Evolutionary conservation across 2,797 vertebrate genomes (phyloP).

Genomic region (Tarsius wallacei): DNA sequence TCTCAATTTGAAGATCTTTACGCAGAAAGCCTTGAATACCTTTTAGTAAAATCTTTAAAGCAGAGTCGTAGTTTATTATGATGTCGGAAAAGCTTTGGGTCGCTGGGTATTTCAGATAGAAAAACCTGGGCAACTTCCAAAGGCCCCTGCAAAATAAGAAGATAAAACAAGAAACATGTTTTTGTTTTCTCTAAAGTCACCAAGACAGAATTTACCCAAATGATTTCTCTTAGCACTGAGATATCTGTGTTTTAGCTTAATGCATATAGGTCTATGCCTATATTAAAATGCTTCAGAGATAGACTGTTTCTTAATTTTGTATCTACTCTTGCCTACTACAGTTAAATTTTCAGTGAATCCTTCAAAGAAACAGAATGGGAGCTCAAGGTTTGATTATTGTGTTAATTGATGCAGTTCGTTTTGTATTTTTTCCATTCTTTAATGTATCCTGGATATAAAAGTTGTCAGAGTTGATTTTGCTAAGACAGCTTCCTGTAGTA

Average conservation of each 20-base stretch:
- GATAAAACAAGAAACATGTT: not conserved
- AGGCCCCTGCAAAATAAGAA: constrained; percentile 94
- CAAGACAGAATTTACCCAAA: not conserved
- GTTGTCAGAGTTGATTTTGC: constrained; percentile 20
- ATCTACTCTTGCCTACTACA: not conserved
- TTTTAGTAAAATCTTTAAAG: constrained; percentile 99
- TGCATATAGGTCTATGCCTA: not conserved
- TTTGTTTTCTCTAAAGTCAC: constrained; percentile 8
- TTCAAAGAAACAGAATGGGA: constrained; percentile 39
- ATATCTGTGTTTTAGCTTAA: not conserved
- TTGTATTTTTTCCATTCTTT: constrained; percentile 6
- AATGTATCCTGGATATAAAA: not conserved
- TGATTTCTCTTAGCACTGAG: not conserved
- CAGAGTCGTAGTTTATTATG: constrained; percentile 99
- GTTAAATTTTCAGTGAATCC: not conserved
- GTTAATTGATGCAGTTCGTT: not conserved
- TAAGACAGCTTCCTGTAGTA: constrained; percentile 41
- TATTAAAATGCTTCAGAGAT: constrained; percentile 8
- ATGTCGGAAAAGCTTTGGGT: constrained; percentile 98
- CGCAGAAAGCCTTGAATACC: constrained; percentile 90
- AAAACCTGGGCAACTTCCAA: constrained; percentile 99
- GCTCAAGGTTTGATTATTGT: not conserved
- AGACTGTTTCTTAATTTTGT: not conserved
- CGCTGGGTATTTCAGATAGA: constrained; percentile 98
- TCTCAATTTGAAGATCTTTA: constrained; percentile 36